Evolutionary conservation across 2,888 invertebrate species (phyloP), one percentile per base, ranked within the genome.

Genomic region (Oxyteleia sp.): DNA sequence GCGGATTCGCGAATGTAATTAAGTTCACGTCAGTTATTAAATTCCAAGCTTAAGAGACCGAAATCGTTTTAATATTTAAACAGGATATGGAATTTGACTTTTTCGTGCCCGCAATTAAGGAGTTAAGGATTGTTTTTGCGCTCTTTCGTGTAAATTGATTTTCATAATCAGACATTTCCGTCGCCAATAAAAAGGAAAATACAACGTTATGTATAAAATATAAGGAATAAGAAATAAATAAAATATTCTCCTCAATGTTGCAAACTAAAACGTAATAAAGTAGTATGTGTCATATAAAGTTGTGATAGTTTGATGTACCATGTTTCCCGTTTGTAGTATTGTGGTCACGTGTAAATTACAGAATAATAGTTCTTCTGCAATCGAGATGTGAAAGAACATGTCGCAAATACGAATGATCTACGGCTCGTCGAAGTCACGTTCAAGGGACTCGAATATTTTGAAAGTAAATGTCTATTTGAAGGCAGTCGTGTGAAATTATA

Each of bases 341-440:
- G 76, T 53, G 76, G 72, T 82, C 78, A 78, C 78, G 82, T 72
- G 82, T 82, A 78, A 82, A 82, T 74, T 72, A 53, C 47, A 29
- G 68, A 78, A 78, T 78, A 74, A 78, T 78, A 78, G 78, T 82
- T 78, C 82, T 82, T 78, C 59, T 72, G 68, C 68, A 72, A 78
- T 78, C 72, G 78, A 68, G 68, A 78, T 63, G 53, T 26, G 47
- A 68, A 47, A 18, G 53, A 57, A 55, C 68, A 71, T 59, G 78
- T 78, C 66, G 76, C 76, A 76, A 66, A 76, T 82, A 68, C 71
- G 76, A 82, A 78, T 72, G 69, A 82, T 82, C 53, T 18, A 20
- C 59, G 45, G 32, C 61, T 78, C 72, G 59, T 53, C 55, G 64
- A 53, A 78, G 82, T 78, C 72, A 82, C 78, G 72, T 78, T 83